phyloP scores from a whole-genome alignment of 1,140 invertebrate genomes.

The Polypedilum pembai region DNA sequence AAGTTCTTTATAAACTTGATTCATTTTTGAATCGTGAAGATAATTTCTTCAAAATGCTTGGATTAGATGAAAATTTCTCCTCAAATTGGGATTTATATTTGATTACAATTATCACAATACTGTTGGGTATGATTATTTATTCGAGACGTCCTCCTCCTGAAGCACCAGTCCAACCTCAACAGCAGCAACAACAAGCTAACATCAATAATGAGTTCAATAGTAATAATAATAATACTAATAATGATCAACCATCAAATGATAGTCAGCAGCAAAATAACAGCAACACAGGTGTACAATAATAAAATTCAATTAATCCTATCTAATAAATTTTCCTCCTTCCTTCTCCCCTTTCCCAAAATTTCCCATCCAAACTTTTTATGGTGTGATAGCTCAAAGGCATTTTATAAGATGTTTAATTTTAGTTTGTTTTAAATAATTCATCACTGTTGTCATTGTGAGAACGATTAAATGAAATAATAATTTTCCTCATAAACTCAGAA shows the following conservation, averaged over 20 bases:
- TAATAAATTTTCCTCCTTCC: too few species aligned
- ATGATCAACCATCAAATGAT: not conserved
- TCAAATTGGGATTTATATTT: conserved; percentile 93
- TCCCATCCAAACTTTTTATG: not conserved
- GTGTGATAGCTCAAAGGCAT: conserved; percentile 2
- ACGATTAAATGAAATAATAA: too few species aligned
- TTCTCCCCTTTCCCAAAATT: not conserved
- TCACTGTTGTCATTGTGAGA: too few species aligned
- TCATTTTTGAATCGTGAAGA: conserved; percentile 54
- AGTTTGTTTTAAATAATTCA: not conserved
- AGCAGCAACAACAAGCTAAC: not conserved
- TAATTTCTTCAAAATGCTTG: conserved; percentile 57
- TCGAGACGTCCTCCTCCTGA: conserved; percentile 58
- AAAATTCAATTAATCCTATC: not conserved
- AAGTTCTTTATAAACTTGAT: conserved; percentile 65
- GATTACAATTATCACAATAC: conserved; percentile 70
- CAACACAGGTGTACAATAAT: not conserved
- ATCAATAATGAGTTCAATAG: not conserved
- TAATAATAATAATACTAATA: not conserved
- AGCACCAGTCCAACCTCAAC: not conserved
- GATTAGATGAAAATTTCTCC: conserved; percentile 61
- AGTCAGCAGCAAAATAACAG: not conserved
- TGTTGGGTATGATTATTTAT: conserved; percentile 74
- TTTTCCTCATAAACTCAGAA: not conserved
- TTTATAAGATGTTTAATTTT: not conserved